These are phyloP conservation scores for Xiphophorus maculatus DNA, from an alignment of 2,113 vertebrate genomes.

Conservation along the genomic window DNA sequence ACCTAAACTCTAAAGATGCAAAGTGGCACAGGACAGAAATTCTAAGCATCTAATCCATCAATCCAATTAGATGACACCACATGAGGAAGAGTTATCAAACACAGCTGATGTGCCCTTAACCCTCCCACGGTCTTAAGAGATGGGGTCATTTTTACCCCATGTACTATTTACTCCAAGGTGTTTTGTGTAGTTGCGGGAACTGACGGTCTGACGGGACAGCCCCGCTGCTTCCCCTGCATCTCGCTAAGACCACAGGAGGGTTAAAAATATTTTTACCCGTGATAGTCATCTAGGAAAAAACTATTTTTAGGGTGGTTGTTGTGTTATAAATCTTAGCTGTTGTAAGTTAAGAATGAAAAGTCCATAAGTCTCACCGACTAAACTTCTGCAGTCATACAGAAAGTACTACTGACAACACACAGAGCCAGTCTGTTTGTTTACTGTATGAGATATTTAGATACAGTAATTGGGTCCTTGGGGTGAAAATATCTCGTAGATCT, in stretches of 20 bases:
- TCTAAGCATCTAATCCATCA: no score
- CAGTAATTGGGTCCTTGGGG: conserved; percentile 64
- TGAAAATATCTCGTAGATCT: conserved; percentile 17
- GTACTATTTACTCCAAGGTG: no score
- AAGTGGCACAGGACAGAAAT: not conserved
- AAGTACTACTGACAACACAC: conserved; percentile 46
- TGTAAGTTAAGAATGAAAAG: not conserved
- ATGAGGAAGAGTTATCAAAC: not conserved
- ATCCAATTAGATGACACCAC: not conserved
- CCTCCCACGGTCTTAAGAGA: no score
- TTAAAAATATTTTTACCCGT: not conserved
- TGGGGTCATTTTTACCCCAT: no score
- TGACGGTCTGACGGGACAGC: no score
- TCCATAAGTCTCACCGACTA: conserved; percentile 53
- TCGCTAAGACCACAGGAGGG: no score
- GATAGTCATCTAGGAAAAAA: not conserved
- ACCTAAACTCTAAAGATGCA: not conserved
- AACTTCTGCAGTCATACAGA: conserved; percentile 35
- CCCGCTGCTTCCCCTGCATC: no score
- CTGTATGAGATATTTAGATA: conserved; percentile 36
- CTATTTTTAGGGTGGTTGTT: not conserved
- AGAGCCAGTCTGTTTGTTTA: conserved; percentile 22
- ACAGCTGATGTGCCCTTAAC: not conserved
- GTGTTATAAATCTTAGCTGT: conserved; percentile 3
- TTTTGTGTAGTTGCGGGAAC: no score